These are phyloP conservation scores for Acanthococcus lagerstroemiae DNA, from an alignment of 2,888 invertebrate species.

Conservation along the genomic window DNA sequence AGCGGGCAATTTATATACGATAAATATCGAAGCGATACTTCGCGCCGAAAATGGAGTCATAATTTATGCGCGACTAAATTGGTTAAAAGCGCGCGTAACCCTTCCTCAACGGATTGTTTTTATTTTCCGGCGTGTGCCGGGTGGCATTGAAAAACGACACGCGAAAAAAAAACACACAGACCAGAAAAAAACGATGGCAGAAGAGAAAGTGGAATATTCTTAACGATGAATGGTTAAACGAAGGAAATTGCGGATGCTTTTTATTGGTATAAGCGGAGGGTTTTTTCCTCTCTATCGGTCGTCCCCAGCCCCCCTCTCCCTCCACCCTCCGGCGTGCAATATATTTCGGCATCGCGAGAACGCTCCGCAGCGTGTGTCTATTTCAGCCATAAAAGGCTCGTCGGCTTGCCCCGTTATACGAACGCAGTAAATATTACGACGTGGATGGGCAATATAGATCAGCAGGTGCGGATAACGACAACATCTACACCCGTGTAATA, in stretches of 20 bases:
- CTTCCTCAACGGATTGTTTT: too few species aligned
- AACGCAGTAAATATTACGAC: conserved; percentile 24
- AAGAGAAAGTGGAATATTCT: too few species aligned
- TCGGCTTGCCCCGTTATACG: neutral
- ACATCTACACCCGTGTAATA: conserved; percentile 20
- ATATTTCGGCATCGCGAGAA: neutral
- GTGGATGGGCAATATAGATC: conserved; percentile 22
- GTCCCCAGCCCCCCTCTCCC: too few species aligned
- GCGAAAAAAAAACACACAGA: neutral
- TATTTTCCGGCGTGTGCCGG: neutral
- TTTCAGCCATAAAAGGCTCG: neutral
- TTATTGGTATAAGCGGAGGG: neutral
- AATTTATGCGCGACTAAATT: neutral
- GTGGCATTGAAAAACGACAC: neutral
- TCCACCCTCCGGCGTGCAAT: too few species aligned
- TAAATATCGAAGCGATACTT: too few species aligned
- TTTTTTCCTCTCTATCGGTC: too few species aligned
- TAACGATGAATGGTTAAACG: neutral
- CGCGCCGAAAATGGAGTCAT: neutral
- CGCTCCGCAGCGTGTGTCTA: neutral
- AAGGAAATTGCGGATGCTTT: neutral
- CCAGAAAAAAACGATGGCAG: too few species aligned
- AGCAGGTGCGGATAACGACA: conserved; percentile 29
- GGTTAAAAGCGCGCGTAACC: neutral
- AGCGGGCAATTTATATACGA: too few species aligned